Evolutionary conservation across 2,888 invertebrate genomes (phyloP).

Genomic region (Uropetala carovei): DNA sequence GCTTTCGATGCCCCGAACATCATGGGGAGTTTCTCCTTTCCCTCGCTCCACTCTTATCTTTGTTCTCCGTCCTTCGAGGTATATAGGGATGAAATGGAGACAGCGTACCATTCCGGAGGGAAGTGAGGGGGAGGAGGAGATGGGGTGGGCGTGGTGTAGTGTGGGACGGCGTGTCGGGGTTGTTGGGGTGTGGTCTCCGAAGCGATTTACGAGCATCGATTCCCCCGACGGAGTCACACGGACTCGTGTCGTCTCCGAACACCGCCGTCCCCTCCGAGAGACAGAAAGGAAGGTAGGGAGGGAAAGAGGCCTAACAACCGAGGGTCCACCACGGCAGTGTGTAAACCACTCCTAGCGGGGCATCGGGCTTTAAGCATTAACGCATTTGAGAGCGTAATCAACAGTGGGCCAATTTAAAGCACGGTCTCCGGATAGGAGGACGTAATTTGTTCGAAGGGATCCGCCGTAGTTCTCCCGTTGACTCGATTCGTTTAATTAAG

Average conservation of each 20-base stretch:
- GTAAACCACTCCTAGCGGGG: no score
- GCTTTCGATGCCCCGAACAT: not conserved
- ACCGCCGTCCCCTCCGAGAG: not conserved
- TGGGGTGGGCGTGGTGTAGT: not conserved
- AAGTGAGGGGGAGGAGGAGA: no score
- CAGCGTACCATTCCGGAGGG: not conserved
- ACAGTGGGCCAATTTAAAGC: no score
- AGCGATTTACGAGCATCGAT: constrained; percentile 16
- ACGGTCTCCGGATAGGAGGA: no score
- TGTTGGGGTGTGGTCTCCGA: constrained; percentile 4
- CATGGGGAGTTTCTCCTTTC: not conserved
- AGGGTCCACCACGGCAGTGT: not conserved
- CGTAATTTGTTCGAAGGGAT: no score
- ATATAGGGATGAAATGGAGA: not conserved
- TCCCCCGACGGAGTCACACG: constrained; percentile 14
- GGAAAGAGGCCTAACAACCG: not conserved
- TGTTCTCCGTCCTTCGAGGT: not conserved
- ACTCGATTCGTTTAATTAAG: no score
- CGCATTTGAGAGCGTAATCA: no score
- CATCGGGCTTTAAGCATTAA: no score
- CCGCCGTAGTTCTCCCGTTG: no score
- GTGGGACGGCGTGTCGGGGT: not conserved
- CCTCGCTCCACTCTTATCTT: no score
- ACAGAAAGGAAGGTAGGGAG: no score
- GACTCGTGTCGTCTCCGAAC: not conserved